Conservation (phyloP, 2,888 invertebrate species). For the Odiellus spinosus region DNA sequence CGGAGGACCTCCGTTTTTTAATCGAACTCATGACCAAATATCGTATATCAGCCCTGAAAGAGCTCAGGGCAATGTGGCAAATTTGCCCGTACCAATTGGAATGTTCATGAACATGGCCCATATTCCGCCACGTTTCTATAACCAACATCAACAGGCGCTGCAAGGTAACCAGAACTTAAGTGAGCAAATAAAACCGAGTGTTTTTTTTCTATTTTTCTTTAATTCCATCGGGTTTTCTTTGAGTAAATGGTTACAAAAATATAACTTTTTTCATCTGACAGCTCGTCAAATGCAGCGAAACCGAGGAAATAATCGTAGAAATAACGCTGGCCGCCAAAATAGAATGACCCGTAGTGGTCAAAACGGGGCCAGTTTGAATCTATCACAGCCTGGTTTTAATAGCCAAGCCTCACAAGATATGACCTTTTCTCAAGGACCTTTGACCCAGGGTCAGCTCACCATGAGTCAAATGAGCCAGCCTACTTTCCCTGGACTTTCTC, state of each 20-base stretch:
- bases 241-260: too few relatives aligned
- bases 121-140: slow-evolving; percentile 56
- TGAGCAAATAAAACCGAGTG: too few relatives aligned
- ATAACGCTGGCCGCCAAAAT: slow-evolving; percentile 8
- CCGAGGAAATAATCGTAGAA: slow-evolving; percentile 20
- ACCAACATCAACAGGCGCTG: slow-evolving; percentile 48
- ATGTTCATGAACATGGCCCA: slow-evolving; percentile 85
- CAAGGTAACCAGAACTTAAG: slow-evolving; percentile 19
- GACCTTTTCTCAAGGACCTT: slow-evolving; percentile 22
- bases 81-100: slow-evolving; percentile 75
- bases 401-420: slow-evolving; percentile 28
- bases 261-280: slow-evolving; percentile 6
- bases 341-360: slow-evolving; percentile 1
- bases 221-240: too few relatives aligned
- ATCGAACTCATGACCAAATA: slow-evolving; percentile 63
- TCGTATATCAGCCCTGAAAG: slow-evolving; percentile 77
- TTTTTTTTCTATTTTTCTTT: too few relatives aligned
- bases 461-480: slow-evolving; percentile 36
- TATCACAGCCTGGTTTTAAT: slow-evolving; percentile 24
- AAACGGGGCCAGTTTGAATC: slow-evolving; percentile 23
- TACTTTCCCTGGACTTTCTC: slow-evolving; percentile 45
- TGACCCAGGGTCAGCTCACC: slow-evolving; percentile 31
- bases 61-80: slow-evolving; percentile 39
- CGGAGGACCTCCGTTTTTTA: slow-evolving; percentile 38
- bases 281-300: slow-evolving; percentile 27